phyloP scores from a whole-genome alignment of 1,140 invertebrate genomes.

The Papilio helenus region DNA sequence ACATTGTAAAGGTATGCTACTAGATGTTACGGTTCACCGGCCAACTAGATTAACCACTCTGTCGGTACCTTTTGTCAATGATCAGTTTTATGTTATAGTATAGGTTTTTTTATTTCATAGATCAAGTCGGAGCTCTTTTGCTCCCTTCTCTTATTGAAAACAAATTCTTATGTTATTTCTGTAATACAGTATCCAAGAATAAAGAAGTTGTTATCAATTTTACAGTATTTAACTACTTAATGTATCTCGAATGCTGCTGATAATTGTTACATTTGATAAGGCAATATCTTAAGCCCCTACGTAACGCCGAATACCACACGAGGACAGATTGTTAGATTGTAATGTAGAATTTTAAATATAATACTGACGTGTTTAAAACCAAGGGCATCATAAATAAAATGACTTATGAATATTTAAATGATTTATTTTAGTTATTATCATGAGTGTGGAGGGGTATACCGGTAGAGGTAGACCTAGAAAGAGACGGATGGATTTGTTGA shows the following conservation, averaged over 20 bases:
- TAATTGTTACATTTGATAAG: slow-evolving; percentile 38
- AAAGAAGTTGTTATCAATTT: slow-evolving; percentile 25
- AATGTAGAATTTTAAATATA: slow-evolving; percentile 7
- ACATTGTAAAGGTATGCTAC: background rate
- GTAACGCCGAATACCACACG: slow-evolving; percentile 24
- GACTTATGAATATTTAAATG: background rate
- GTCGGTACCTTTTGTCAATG: background rate
- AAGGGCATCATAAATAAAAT: background rate
- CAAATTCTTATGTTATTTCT: background rate
- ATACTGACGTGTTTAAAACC: background rate
- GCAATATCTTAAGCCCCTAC: slow-evolving; percentile 29
- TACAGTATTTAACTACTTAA: slow-evolving; percentile 36
- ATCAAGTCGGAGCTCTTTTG: too few species aligned
- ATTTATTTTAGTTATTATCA: background rate
- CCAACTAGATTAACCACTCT: background rate
- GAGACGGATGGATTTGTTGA: too few species aligned
- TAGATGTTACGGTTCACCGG: background rate
- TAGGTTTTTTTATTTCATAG: background rate
- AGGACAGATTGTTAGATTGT: slow-evolving; percentile 23
- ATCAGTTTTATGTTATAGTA: background rate
- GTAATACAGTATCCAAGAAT: background rate
- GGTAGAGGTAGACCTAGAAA: too few species aligned
- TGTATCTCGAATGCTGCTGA: slow-evolving; percentile 30
- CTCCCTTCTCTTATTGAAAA: too few species aligned
- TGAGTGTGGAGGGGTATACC: too few species aligned